A percentile compares a stretch with the other conserved stretches of the same genome.
Evolutionary conservation across 2,797 vertebrate species (phyloP).

Genomic region (Anguilla obscura): DNA sequence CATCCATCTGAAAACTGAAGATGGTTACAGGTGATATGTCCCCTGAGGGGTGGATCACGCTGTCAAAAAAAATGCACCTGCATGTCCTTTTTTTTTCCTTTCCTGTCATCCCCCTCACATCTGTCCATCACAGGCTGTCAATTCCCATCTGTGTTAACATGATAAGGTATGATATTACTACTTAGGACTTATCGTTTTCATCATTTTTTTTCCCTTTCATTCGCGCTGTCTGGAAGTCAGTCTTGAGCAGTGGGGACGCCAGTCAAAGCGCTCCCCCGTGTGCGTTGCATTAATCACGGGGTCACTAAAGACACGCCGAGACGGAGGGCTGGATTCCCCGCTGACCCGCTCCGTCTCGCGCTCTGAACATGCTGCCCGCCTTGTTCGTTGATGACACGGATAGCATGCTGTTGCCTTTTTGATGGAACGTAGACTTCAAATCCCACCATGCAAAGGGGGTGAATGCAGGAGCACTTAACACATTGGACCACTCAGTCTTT

Average conservation of each 20-base stretch:
- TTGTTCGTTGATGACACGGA: not conserved
- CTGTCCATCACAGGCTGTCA: conserved; percentile 42
- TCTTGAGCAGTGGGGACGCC: conserved; percentile 42
- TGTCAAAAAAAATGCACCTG: conserved; percentile 17
- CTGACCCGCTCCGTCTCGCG: not conserved
- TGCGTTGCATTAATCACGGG: conserved; percentile 41
- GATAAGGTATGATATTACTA: conserved; percentile 49
- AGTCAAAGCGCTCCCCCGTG: conserved; percentile 36
- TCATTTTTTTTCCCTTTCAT: conserved; percentile 25
- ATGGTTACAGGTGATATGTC: not conserved
- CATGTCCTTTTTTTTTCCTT: conserved; percentile 19
- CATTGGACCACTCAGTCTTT: not conserved
- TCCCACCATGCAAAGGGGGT: not conserved
- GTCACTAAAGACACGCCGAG: conserved; percentile 17
- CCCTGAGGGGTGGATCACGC: not conserved
- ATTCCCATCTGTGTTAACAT: conserved; percentile 44
- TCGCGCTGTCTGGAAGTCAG: not conserved
- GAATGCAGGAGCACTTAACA: not conserved
- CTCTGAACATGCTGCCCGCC: not conserved
- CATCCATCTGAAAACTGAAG: not conserved
- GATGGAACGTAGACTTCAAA: not conserved
- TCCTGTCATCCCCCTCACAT: conserved; percentile 29
- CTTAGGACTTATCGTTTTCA: conserved; percentile 38
- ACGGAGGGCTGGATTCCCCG: conserved; percentile 14
- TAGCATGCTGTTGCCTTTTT: not conserved